Conservation (phyloP, 2,797 vertebrate species). For the Botia almorhae region DNA sequence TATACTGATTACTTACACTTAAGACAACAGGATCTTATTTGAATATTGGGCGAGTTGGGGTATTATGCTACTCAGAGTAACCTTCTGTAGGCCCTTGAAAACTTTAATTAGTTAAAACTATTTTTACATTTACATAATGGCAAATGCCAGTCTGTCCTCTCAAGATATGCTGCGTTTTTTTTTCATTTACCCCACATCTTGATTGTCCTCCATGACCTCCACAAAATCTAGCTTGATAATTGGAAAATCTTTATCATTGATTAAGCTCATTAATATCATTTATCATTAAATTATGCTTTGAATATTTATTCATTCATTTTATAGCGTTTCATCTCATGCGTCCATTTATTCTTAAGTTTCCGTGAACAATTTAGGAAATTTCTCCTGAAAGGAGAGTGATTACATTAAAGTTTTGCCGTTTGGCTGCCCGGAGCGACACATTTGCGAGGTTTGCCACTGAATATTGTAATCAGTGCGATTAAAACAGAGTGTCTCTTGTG, state of each 20-base stretch:
- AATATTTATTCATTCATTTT: not conserved
- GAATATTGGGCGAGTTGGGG: no score
- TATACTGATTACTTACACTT: no score
- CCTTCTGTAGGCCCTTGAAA: not conserved
- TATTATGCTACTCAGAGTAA: no score
- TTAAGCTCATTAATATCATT: no score
- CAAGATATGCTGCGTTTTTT: not conserved
- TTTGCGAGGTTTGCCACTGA: not conserved
- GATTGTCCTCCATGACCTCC: not conserved
- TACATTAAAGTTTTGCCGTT: not conserved
- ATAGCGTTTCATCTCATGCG: not conserved
- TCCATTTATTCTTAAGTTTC: not conserved
- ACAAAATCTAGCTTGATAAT: no score
- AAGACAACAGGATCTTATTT: no score
- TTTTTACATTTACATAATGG: not conserved
- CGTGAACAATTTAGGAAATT: conserved; percentile 8
- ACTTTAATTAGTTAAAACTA: not conserved
- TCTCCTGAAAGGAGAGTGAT: conserved; percentile 14
- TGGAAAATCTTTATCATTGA: not conserved
- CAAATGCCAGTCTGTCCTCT: not conserved
- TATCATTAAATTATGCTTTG: not conserved
- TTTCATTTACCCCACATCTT: not conserved
- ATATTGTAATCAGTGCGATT: conserved; percentile 11
- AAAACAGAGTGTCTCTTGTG: conserved; percentile 8
- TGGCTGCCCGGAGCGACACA: not conserved